Evolutionary conservation across 2,113 vertebrate species (phyloP).

Genomic region (Suricata suricatta): DNA sequence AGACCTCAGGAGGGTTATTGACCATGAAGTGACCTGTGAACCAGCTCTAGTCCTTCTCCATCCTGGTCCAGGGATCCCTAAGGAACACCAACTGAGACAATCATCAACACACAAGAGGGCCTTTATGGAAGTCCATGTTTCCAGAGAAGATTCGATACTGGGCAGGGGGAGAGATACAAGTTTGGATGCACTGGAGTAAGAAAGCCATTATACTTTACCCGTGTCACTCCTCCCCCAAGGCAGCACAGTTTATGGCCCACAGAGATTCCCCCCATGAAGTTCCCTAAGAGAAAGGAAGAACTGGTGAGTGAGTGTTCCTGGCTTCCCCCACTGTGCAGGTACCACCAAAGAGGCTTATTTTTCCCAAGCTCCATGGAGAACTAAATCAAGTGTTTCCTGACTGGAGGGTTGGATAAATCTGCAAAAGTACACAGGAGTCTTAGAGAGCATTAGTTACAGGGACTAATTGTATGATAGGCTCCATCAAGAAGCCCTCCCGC

Average conservation of each 20-base stretch:
- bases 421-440: background rate
- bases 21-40: background rate
- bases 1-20: background rate
- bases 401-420: accelerated
- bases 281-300: background rate
- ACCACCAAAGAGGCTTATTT: background rate
- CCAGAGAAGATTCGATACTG: background rate
- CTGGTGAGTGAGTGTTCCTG: background rate
- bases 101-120: background rate
- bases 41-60: background rate
- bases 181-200: background rate
- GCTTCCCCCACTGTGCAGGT: background rate
- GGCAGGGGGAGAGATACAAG: background rate
- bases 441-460: background rate
- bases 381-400: background rate
- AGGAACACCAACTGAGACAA: background rate
- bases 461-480: background rate
- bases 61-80: background rate
- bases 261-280: background rate
- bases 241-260: background rate
- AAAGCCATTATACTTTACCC: background rate
- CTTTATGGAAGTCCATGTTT: background rate
- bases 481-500: background rate
- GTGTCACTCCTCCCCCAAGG: background rate
- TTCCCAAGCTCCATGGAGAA: background rate